Evolutionary conservation across 2,113 vertebrate genomes (phyloP).

Genomic region (Oreochromis tanganicae): DNA sequence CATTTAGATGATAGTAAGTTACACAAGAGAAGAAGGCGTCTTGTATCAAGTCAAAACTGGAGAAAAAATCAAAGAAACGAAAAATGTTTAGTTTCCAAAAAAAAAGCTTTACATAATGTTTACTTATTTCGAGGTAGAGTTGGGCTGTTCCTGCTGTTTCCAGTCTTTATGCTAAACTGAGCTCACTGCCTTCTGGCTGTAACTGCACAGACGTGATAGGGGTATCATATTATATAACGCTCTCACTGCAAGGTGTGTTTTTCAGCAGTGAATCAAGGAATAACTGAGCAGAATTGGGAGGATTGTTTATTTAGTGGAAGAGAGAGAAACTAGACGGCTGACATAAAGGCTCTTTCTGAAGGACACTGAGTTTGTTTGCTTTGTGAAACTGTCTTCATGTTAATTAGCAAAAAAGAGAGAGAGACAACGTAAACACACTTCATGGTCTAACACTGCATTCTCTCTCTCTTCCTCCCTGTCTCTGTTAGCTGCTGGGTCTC

Average conservation of each 20-base stretch:
- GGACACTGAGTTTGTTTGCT: background rate
- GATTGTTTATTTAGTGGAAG: background rate
- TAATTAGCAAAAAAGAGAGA: background rate
- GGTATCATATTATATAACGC: background rate
- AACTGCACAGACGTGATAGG: background rate
- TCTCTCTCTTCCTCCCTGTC: background rate
- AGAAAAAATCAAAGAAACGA: background rate
- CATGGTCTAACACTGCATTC: background rate
- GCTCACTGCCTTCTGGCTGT: background rate
- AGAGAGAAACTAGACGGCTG: background rate
- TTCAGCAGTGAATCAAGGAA: background rate
- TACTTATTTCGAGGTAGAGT: background rate
- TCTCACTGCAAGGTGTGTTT: background rate
- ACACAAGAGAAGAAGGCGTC: background rate
- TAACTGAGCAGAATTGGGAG: background rate
- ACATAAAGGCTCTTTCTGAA: background rate
- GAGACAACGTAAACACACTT: background rate
- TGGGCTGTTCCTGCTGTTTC: background rate
- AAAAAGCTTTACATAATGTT: background rate
- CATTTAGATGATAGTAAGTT: background rate
- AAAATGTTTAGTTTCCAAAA: background rate
- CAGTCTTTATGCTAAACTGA: background rate
- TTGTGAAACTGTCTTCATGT: background rate
- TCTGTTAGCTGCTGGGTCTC: conserved; percentile 86
- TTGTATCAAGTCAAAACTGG: background rate